Conservation (phyloP, 2,113 vertebrate species). For the Excalfactoria chinensis region DNA sequence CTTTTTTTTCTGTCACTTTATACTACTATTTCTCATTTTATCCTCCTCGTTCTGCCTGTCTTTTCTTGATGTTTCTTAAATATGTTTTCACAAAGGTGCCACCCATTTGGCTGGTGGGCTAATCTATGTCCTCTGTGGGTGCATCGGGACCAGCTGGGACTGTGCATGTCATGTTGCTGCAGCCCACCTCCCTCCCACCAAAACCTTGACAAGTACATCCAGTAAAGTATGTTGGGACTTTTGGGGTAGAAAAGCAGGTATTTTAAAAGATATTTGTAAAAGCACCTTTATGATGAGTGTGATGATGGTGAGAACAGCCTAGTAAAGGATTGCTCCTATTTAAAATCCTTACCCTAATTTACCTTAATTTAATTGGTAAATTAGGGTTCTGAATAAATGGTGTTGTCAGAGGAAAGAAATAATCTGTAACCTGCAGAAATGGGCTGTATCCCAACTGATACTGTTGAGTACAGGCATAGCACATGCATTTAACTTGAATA, state of each 20-base stretch:
- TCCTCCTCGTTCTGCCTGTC: not conserved
- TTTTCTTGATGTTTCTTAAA: not conserved
- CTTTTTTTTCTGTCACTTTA: not conserved
- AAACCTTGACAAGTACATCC: not conserved
- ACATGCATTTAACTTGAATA: not conserved
- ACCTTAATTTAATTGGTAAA: not conserved
- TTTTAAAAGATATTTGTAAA: not conserved
- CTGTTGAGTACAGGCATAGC: not conserved
- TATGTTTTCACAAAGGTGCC: not conserved
- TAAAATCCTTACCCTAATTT: not conserved
- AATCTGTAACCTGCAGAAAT: not conserved
- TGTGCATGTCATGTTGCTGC: not conserved
- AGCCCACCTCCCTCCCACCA: not conserved
- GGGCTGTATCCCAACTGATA: not conserved
- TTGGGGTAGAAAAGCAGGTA: not conserved
- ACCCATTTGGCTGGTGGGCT: not conserved
- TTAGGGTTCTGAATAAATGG: not conserved
- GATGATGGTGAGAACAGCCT: not conserved
- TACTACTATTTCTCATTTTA: not conserved
- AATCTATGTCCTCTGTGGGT: not conserved
- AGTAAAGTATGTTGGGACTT: not conserved
- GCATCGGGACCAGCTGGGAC: not conserved
- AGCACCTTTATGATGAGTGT: not conserved
- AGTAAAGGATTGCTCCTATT: not conserved
- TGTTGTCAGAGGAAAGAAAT: not conserved